Base-by-base conservation (phyloP, 2,888 invertebrate species). In the Cremastinae sp. region DNA sequence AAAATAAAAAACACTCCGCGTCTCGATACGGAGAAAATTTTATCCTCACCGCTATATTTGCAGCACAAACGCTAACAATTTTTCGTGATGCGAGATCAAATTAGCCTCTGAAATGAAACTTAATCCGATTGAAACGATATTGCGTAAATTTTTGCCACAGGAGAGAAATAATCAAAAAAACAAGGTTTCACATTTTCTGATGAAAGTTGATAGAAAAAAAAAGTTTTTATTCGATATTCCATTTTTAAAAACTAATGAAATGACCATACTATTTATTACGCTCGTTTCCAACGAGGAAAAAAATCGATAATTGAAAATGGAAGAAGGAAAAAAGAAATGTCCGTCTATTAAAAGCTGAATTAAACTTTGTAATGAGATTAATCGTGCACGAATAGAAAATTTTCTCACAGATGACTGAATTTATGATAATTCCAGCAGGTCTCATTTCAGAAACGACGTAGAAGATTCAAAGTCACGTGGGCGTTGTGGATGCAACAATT, bases 1-100 rank as follows among this genome's bases (percentile, higher is more conserved):
- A n/a, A n/a, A n/a, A 68, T 64, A 28, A 55, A 59, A 74, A 65
- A 49, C 39, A 68, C 58, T 20, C 4, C 64, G 64, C 53, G 49
- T 51, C 53, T 45, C 71, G 43, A 61, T 56, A 55, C 56, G 20
- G n/a, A 10, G 3, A 18, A 28, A 18, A 35, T 16, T 18, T 14
- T 18, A 28, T 39, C 16, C 20, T 37, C 49, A 3, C 28, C 12
- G 28, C 14, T 10, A 39, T 49, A 49, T 49, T 18, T 4, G 56
- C 37, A n/a, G 12, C 22, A 55, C 10, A 18, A 20, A 47, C 20
- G 43, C 47, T 18, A 45, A 20, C 55, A 47, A 5, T 28, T n/a
- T 1, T 35, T 10, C 10, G 16, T 18, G 47, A 35, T 18, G 47
- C 28, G 61, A 35, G 14, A 16, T 28, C 7, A 35, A 47, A 22